A percentile compares a stretch with the other conserved stretches of the same genome.
These are phyloP conservation scores for Wiebesia pumilae DNA, from an alignment of 1,140 invertebrate species.

Conservation along the genomic window DNA sequence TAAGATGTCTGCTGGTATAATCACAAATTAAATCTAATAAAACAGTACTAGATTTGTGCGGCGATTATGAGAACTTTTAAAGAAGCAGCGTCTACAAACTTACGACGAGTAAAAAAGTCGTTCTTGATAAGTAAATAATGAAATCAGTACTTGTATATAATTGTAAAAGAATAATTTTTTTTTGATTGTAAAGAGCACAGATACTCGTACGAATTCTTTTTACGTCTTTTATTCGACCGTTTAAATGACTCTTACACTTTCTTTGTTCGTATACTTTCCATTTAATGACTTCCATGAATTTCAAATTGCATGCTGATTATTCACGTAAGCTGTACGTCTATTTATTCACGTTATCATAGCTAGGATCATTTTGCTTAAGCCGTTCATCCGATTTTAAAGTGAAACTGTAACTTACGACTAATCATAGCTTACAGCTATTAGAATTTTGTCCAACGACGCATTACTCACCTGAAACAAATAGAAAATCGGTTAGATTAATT, in stretches of 20 bases:
- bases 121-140: too few relatives aligned
- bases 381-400: neutral
- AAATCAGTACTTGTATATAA: too few relatives aligned
- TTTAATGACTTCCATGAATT: neutral
- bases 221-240: too few relatives aligned
- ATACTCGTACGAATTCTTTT: too few relatives aligned
- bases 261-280: neutral
- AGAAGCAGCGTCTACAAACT: neutral
- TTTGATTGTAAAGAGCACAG: too few relatives aligned
- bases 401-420: neutral
- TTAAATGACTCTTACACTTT: too few relatives aligned
- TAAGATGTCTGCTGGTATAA: neutral
- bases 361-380: too few relatives aligned
- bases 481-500: neutral
- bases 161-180: too few relatives aligned
- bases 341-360: too few relatives aligned
- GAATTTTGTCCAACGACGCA: neutral
- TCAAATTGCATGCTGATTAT: neutral
- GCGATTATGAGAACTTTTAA: neutral
- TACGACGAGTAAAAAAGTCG: neutral
- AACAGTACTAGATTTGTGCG: neutral
- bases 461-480: constrained; percentile 43
- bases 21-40: constrained; percentile 2
- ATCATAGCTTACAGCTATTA: neutral
- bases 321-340: neutral